These are phyloP conservation scores for Elaphurus davidianus DNA, from an alignment of 2,113 vertebrate species.

Conservation along the genomic window DNA sequence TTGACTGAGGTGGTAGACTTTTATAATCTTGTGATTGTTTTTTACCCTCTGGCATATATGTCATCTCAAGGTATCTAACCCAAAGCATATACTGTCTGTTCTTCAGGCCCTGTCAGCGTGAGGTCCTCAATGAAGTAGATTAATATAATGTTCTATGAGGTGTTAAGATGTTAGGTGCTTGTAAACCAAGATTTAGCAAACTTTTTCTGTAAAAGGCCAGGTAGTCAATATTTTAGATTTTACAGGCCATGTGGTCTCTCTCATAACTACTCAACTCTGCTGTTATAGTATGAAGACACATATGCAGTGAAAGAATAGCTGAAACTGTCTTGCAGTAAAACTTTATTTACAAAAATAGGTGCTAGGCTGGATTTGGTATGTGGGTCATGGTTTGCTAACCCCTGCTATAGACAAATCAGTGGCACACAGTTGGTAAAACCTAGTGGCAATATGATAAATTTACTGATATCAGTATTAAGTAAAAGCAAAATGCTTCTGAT, in stretches of 20 bases:
- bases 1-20: neutral
- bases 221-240: neutral
- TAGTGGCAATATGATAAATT: neutral
- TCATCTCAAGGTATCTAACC: neutral
- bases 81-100: neutral
- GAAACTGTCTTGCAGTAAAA: neutral
- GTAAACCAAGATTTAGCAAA: neutral
- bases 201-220: neutral
- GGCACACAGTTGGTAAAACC: neutral
- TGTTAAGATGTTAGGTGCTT: neutral
- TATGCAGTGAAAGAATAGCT: neutral
- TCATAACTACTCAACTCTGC: neutral
- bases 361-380: neutral
- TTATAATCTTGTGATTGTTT: neutral
- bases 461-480: neutral
- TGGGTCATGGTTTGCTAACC: neutral
- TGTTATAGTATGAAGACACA: neutral
- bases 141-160: neutral
- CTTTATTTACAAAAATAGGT: neutral
- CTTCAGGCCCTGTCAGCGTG: neutral
- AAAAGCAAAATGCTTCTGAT: constrained; percentile 16
- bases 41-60: neutral
- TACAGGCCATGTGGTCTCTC: neutral
- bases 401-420: neutral
- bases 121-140: neutral